Conservation (phyloP, 2,797 vertebrate species). For the Botia almorhae region DNA sequence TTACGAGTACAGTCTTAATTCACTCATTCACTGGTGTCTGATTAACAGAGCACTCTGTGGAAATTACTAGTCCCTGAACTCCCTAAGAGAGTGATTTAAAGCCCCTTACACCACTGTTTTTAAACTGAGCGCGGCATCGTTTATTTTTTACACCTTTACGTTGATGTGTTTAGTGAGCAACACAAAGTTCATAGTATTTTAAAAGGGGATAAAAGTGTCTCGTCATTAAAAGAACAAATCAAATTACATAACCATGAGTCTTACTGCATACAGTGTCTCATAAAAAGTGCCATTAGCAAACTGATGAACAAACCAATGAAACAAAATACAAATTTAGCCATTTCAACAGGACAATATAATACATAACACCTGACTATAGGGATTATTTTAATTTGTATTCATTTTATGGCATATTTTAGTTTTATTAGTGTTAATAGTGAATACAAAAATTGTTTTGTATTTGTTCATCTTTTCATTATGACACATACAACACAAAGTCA, state of each 20-base stretch:
- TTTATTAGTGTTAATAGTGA: too few relatives aligned
- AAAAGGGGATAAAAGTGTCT: slow-evolving; percentile 56
- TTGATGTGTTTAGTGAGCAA: slow-evolving; percentile 71
- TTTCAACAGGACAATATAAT: not conserved
- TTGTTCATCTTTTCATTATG: too few relatives aligned
- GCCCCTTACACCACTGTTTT: slow-evolving; percentile 62
- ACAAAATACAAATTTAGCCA: not conserved
- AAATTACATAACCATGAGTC: not conserved
- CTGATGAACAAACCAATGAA: not conserved
- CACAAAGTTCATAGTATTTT: slow-evolving; percentile 64
- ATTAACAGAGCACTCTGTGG: slow-evolving; percentile 69
- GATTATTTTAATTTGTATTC: too few relatives aligned
- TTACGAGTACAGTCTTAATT: slow-evolving; percentile 59
- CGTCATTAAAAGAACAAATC: slow-evolving; percentile 35
- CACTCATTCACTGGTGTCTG: slow-evolving; percentile 55
- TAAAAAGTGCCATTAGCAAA: not conserved
- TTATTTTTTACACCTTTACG: slow-evolving; percentile 71
- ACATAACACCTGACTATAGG: too few relatives aligned
- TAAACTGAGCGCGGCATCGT: slow-evolving; percentile 70
- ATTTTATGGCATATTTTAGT: too few relatives aligned
- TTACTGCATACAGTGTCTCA: not conserved
- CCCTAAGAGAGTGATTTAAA: slow-evolving; percentile 67
- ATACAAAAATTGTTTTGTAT: too few relatives aligned
- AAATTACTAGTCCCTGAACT: slow-evolving; percentile 56
- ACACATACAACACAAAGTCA: too few relatives aligned